phyloP scores from a whole-genome alignment of 1,140 invertebrate genomes.

The Prorops nasuta region DNA sequence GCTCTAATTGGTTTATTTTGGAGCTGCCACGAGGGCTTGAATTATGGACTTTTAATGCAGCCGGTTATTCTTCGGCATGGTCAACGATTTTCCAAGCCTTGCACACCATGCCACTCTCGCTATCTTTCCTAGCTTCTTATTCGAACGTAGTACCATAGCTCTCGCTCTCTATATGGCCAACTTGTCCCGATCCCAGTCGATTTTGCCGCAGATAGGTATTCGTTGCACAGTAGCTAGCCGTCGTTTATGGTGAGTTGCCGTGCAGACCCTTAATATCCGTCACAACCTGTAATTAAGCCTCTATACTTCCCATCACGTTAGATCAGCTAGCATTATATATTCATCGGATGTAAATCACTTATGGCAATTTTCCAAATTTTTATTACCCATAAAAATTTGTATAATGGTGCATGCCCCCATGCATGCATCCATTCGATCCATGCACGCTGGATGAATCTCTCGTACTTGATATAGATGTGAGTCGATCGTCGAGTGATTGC shows the following conservation, averaged over 20 bases:
- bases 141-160: neutral
- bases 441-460: too few species aligned
- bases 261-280: conserved; percentile 37
- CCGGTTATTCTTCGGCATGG: neutral
- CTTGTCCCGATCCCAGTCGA: too few species aligned
- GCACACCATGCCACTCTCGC: neutral
- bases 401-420: too few species aligned
- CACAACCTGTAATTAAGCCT: conserved; percentile 31
- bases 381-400: too few species aligned
- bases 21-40: conserved; percentile 22
- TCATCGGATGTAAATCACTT: neutral
- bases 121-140: neutral
- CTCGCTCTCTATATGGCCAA: too few species aligned
- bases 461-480: too few species aligned
- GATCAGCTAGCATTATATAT: conserved; percentile 5
- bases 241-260: conserved; percentile 32
- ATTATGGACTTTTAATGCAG: conserved; percentile 28
- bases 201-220: conserved; percentile 32
- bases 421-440: too few species aligned
- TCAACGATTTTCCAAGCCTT: neutral
- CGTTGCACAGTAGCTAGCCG: conserved; percentile 28
- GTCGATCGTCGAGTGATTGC: too few species aligned
- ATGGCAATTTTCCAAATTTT: too few species aligned
- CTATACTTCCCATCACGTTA: conserved; percentile 32
- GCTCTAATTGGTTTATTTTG: conserved; percentile 29